These are phyloP conservation scores for Mystacides longicornis DNA, from an alignment of 2,888 invertebrate genomes.

Conservation along the genomic window DNA sequence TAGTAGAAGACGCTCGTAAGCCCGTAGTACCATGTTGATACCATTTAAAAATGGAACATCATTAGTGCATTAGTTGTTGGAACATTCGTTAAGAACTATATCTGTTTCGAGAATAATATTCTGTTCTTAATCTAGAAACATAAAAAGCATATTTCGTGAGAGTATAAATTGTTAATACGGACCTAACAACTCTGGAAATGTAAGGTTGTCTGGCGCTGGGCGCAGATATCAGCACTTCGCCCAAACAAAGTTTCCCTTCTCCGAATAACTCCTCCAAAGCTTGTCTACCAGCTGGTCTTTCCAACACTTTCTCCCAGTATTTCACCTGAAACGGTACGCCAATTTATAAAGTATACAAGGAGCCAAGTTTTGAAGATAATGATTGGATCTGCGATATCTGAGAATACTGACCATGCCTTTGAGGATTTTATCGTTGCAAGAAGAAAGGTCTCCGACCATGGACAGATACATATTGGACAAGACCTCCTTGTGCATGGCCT, in stretches of 20 bases:
- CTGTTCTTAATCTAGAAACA: no score
- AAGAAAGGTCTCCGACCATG: slow-evolving; percentile 40
- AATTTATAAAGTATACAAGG: no score
- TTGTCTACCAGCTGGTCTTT: slow-evolving; percentile 70
- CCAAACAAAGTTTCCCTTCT: slow-evolving; percentile 59
- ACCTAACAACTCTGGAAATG: slow-evolving; percentile 64
- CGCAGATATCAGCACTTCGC: slow-evolving; percentile 73
- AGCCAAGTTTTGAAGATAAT: no score
- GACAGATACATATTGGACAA: slow-evolving; percentile 41
- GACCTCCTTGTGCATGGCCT: slow-evolving; percentile 43
- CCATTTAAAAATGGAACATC: no score
- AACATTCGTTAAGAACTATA: no score
- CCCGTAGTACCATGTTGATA: no score
- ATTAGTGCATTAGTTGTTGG: no score
- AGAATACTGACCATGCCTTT: slow-evolving; percentile 39
- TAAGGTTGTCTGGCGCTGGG: slow-evolving; percentile 70
- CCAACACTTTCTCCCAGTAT: slow-evolving; percentile 81
- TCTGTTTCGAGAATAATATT: no score
- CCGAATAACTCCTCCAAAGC: slow-evolving; percentile 79
- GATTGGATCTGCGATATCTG: no score
- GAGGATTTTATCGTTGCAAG: slow-evolving; percentile 43
- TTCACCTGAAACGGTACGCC: slow-evolving; percentile 50
- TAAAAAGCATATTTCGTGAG: no score
- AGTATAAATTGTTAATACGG: no score
- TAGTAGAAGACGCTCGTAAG: no score